These are phyloP conservation scores for Rapana venosa DNA, from an alignment of 2,888 invertebrate genomes.

Conservation along the genomic window DNA sequence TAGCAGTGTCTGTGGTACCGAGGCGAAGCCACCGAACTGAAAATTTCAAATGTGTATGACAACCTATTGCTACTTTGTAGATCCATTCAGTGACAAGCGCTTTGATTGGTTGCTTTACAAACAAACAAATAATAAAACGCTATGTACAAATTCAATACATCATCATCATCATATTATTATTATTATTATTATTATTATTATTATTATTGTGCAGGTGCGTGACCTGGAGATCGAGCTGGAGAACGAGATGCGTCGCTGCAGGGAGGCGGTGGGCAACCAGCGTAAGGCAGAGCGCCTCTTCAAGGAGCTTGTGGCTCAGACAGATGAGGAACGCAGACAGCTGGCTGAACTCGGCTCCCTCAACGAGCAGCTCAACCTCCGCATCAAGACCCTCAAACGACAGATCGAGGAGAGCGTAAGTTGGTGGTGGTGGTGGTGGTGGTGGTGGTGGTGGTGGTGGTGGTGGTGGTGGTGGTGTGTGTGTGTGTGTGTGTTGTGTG, in stretches of 20 bases:
- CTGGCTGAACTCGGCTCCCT: slow-evolving; percentile 72
- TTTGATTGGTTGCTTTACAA: too few species aligned
- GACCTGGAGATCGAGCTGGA: slow-evolving; percentile 78
- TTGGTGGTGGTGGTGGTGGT: slow-evolving; percentile 37
- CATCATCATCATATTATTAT: too few species aligned
- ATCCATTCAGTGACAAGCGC: too few species aligned
- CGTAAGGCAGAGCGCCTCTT: slow-evolving; percentile 75
- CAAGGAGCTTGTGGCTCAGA: slow-evolving; percentile 71
- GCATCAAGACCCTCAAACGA: slow-evolving; percentile 76
- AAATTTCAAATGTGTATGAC: too few species aligned
- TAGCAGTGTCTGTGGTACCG: too few species aligned
- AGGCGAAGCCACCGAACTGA: too few species aligned
- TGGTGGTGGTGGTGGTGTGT: not conserved
- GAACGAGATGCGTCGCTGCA: slow-evolving; percentile 74
- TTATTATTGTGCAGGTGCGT: slow-evolving; percentile 74
- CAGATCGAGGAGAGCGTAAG: slow-evolving; percentile 78
- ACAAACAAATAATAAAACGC: too few species aligned
- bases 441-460: not conserved
- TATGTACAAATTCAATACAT: too few species aligned
- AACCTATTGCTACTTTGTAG: too few species aligned
- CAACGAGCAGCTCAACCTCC: slow-evolving; percentile 72
- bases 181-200: too few species aligned
- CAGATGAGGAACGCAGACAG: slow-evolving; percentile 75
- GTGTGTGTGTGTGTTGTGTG: slow-evolving; percentile 5
- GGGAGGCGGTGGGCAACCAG: slow-evolving; percentile 72